These are phyloP conservation scores for Lasioglossum marginatum DNA, from an alignment of 2,888 invertebrate genomes.

Conservation along the genomic window DNA sequence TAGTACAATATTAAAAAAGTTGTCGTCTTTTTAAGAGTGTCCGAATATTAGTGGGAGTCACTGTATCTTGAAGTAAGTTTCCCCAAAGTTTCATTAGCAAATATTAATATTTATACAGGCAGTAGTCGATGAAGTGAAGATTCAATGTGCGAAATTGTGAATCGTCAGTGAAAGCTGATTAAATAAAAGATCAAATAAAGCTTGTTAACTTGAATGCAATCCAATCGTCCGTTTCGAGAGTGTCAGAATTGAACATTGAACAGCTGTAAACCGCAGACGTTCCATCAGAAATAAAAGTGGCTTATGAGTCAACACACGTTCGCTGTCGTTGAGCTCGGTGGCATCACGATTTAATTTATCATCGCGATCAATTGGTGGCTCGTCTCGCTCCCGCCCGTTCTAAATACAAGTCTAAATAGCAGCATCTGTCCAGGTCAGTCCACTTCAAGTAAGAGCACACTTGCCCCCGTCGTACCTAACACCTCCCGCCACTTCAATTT, in stretches of 20 bases:
- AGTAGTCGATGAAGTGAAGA: background rate
- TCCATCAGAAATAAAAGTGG: background rate
- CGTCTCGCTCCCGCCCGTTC: background rate
- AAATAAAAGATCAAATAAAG: background rate
- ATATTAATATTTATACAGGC: background rate
- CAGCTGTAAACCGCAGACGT: background rate
- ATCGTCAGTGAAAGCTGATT: no score
- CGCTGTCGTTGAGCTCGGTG: background rate
- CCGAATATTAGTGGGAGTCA: no score
- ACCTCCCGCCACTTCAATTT: background rate
- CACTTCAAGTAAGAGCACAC: background rate
- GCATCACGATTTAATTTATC: background rate
- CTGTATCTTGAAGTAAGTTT: background rate
- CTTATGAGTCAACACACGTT: background rate
- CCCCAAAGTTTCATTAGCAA: background rate
- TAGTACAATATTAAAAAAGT: no score
- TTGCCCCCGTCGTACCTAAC: background rate
- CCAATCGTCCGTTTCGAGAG: background rate
- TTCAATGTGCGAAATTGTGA: background rate
- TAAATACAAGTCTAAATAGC: conserved; percentile 1
- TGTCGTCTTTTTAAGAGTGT: no score
- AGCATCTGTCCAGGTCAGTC: background rate
- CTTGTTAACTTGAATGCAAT: background rate
- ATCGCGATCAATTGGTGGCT: background rate
- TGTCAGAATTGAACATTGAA: background rate